A percentile compares a stretch with the other conserved stretches of the same genome.
Conservation (phyloP, 1,140 invertebrate species). For the Conopomorpha cramerella region DNA sequence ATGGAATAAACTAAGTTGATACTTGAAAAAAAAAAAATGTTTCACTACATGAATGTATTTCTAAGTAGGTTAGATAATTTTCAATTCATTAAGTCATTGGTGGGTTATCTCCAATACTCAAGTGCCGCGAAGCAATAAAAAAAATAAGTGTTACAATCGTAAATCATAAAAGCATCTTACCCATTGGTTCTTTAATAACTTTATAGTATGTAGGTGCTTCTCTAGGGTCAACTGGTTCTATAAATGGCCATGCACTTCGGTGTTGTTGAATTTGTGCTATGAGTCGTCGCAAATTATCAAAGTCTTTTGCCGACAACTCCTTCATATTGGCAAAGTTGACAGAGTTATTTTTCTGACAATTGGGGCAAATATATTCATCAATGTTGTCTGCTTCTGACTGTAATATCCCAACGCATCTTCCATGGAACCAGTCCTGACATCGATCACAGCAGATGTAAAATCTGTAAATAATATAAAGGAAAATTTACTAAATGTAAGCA, state of each 20-base stretch:
- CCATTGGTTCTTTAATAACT: slow-evolving; percentile 98
- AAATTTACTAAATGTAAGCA: too few species aligned
- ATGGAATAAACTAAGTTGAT: too few species aligned
- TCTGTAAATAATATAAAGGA: slow-evolving; percentile 55
- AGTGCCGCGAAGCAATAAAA: too few species aligned
- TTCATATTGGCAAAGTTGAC: slow-evolving; percentile 92
- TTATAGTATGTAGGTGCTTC: slow-evolving; percentile 97
- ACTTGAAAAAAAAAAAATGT: too few species aligned
- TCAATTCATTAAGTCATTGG: too few species aligned
- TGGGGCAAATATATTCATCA: slow-evolving; percentile 95
- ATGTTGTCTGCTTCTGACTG: slow-evolving; percentile 94
- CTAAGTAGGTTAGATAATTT: too few species aligned
- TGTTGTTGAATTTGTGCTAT: slow-evolving; percentile 93
- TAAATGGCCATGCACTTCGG: slow-evolving; percentile 96
- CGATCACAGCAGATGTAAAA: slow-evolving; percentile 98
- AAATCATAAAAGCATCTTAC: too few species aligned
- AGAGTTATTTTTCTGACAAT: slow-evolving; percentile 86
- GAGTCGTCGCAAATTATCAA: slow-evolving; percentile 81
- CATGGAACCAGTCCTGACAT: slow-evolving; percentile 99
- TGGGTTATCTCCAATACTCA: too few species aligned
- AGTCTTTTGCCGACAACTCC: slow-evolving; percentile 79
- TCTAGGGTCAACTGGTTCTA: slow-evolving; percentile 92
- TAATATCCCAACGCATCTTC: slow-evolving; percentile 93
- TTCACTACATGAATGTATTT: too few species aligned
- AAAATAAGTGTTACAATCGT: too few species aligned